A percentile compares a stretch with the other conserved stretches of the same genome.
phyloP scores from a whole-genome alignment of 2,113 vertebrate genomes.

The Channa maculata region DNA sequence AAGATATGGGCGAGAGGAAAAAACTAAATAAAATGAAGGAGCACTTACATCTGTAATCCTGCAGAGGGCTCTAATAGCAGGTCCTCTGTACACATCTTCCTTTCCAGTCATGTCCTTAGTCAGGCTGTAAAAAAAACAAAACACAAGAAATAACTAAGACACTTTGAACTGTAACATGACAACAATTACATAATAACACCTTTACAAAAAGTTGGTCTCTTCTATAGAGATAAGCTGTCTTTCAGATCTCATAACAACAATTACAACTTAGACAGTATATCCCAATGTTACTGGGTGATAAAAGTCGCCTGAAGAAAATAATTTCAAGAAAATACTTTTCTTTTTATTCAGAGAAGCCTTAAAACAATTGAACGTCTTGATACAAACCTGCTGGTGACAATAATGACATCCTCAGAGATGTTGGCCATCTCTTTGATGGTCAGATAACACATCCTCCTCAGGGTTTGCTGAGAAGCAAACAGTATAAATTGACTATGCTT shows the following conservation, averaged over 20 bases:
- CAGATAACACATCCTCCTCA: conserved; percentile 97
- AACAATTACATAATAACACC: background rate
- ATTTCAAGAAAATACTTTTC: too few relatives aligned
- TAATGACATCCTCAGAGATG: conserved; percentile 98
- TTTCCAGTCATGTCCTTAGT: conserved; percentile 99
- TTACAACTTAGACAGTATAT: background rate
- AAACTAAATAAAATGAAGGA: background rate
- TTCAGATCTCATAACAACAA: background rate
- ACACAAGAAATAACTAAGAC: background rate
- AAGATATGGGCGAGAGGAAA: background rate
- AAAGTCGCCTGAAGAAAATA: too few relatives aligned
- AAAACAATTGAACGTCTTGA: too few relatives aligned
- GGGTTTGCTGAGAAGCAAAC: conserved; percentile 88
- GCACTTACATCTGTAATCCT: conserved; percentile 95
- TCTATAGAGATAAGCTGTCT: too few relatives aligned
- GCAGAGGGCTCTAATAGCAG: conserved; percentile 96
- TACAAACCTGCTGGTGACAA: conserved; percentile 97
- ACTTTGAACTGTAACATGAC: background rate
- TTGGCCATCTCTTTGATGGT: conserved; percentile 99
- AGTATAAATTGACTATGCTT: too few relatives aligned
- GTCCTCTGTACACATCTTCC: conserved; percentile 95
- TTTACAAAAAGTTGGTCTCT: background rate
- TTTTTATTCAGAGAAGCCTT: too few relatives aligned
- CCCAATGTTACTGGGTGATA: background rate
- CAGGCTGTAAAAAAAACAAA: conserved; percentile 80